Conservation (phyloP, 2,113 vertebrate genomes). For the Lagopus leucura region DNA sequence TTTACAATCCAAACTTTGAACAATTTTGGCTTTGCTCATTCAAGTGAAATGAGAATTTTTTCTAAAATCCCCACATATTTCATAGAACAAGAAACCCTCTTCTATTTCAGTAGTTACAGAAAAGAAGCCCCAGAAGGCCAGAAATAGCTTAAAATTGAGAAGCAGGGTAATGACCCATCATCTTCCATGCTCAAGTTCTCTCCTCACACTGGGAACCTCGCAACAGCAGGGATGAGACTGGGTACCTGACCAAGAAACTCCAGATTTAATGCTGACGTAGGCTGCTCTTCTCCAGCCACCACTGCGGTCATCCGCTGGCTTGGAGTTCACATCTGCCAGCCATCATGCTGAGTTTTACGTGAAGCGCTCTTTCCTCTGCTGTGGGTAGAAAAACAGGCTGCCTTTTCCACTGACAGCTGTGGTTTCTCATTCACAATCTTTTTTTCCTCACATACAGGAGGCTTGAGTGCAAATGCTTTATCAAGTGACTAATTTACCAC, state of each 20-base stretch:
- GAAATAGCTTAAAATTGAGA: neutral
- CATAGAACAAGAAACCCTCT: neutral
- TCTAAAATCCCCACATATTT: neutral
- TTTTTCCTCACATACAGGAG: slow-evolving; percentile 62
- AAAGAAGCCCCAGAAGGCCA: neutral
- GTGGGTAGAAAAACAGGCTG: slow-evolving; percentile 35
- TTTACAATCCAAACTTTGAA: neutral
- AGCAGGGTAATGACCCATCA: accelerated
- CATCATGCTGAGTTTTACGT: accelerated
- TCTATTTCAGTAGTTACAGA: accelerated
- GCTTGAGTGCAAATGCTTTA: slow-evolving; percentile 7
- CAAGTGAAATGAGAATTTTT: neutral
- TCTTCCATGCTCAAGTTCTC: neutral
- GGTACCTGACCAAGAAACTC: neutral
- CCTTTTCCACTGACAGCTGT: slow-evolving; percentile 75
- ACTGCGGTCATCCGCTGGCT: neutral
- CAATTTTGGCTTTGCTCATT: neutral
- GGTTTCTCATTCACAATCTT: slow-evolving; percentile 68
- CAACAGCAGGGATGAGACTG: accelerated
- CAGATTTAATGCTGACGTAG: neutral
- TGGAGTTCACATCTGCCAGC: slow-evolving; percentile 34
- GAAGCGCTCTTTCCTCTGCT: slow-evolving; percentile 50
- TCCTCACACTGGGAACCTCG: accelerated
- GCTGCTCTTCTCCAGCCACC: neutral
- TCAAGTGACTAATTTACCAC: slow-evolving; percentile 68